Evolutionary conservation across 1,140 invertebrate genomes (phyloP).

Genomic region (Saccostrea echinata): DNA sequence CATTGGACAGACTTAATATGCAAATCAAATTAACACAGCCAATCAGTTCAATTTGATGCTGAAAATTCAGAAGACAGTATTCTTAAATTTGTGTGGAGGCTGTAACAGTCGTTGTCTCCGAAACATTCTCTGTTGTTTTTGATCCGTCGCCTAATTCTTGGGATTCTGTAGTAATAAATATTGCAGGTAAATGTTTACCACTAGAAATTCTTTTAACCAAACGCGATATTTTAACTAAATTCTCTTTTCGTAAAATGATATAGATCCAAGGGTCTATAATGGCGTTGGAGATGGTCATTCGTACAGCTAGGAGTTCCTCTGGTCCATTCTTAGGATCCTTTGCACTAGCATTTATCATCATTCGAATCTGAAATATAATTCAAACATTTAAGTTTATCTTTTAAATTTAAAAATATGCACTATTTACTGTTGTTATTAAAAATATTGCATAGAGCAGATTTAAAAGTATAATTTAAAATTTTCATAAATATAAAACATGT

Average conservation of each 20-base stretch:
- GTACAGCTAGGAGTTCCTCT: slow-evolving; percentile 9
- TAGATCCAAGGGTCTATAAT: slow-evolving; percentile 41
- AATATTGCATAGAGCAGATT: too few species aligned
- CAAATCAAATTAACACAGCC: too few species aligned
- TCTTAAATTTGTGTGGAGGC: not conserved
- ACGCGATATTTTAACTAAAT: not conserved
- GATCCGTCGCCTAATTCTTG: not conserved
- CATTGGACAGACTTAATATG: too few species aligned
- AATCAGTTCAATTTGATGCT: too few species aligned
- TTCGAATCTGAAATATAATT: slow-evolving; percentile 20
- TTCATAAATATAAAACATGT: too few species aligned
- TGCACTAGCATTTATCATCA: slow-evolving; percentile 32
- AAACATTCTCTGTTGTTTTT: not conserved
- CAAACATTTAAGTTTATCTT: not conserved
- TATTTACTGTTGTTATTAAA: too few species aligned
- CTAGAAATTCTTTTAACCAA: not conserved
- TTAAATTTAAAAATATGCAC: too few species aligned
- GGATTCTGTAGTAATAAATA: slow-evolving; percentile 5
- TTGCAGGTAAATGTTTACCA: not conserved
- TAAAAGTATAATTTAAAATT: too few species aligned
- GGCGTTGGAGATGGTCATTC: slow-evolving; percentile 17
- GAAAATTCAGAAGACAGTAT: too few species aligned
- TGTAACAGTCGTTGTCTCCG: not conserved
- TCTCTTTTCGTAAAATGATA: slow-evolving; percentile 24
- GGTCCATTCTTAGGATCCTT: slow-evolving; percentile 9